phyloP scores from a whole-genome alignment of 2,113 vertebrate species.

The Thymallus thymallus region DNA sequence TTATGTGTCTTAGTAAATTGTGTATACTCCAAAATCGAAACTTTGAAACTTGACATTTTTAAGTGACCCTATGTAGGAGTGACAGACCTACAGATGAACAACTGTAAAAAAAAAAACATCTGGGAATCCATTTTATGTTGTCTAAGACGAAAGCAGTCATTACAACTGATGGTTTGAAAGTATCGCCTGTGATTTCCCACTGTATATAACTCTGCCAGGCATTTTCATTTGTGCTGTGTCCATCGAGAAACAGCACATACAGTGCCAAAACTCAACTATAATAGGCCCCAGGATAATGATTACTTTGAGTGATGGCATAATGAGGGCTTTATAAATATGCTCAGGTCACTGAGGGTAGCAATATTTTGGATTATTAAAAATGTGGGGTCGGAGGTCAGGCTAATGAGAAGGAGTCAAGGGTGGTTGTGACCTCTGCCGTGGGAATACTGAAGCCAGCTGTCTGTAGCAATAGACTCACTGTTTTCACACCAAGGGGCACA shows the following conservation, averaged over 20 bases:
- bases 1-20: too few relatives aligned
- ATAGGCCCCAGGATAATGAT: constrained; percentile 73
- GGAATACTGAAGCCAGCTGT: constrained; percentile 42
- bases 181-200: constrained; percentile 1
- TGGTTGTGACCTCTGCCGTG: constrained; percentile 20
- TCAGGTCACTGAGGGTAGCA: constrained; percentile 64
- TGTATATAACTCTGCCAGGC: background rate
- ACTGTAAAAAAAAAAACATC: too few relatives aligned
- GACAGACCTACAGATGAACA: too few relatives aligned
- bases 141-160: background rate
- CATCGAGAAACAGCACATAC: constrained; percentile 46
- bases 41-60: too few relatives aligned
- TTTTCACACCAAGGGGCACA: constrained; percentile 14
- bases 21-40: too few relatives aligned
- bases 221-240: constrained; percentile 27
- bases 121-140: too few relatives aligned
- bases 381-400: constrained; percentile 67
- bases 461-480: constrained; percentile 25
- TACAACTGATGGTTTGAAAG: background rate
- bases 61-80: too few relatives aligned
- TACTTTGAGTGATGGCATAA: constrained; percentile 74
- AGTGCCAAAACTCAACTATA: constrained; percentile 55
- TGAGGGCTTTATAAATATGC: constrained; percentile 74
- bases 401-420: constrained; percentile 40
- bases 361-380: constrained; percentile 70